Evolutionary conservation across 2,888 invertebrate genomes (phyloP).

Genomic region (Rutpela maculata): DNA sequence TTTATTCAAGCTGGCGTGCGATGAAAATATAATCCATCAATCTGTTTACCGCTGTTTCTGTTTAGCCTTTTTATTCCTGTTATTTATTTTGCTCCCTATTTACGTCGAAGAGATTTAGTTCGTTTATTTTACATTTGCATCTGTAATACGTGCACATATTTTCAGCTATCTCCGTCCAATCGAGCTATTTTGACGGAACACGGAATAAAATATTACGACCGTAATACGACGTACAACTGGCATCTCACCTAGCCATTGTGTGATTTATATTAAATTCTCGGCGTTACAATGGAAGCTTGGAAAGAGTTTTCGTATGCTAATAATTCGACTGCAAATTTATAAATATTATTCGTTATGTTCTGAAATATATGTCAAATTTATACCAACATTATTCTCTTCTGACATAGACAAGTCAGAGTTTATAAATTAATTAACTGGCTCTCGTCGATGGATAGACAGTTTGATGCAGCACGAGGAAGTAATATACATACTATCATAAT

Average conservation of each 20-base stretch:
- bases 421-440: too few relatives aligned
- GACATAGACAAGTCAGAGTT: too few relatives aligned
- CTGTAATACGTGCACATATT: not conserved
- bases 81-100: constrained; percentile 10
- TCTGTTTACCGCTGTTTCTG: constrained; percentile 13
- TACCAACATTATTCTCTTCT: too few relatives aligned
- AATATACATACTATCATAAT: too few relatives aligned
- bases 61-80: constrained; percentile 17
- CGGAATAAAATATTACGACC: constrained; percentile 9
- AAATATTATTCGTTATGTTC: too few relatives aligned
- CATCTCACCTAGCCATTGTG: constrained; percentile 10
- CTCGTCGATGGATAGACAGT: too few relatives aligned
- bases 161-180: not conserved
- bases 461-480: too few relatives aligned
- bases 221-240: constrained; percentile 9
- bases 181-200: not conserved
- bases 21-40: constrained; percentile 21
- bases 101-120: constrained; percentile 5
- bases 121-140: constrained; percentile 2
- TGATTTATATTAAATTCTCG: constrained; percentile 10
- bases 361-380: too few relatives aligned
- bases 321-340: too few relatives aligned
- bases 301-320: too few relatives aligned
- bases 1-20: constrained; percentile 4
- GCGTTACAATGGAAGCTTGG: not conserved